A percentile compares a stretch with the other conserved stretches of the same genome.
Evolutionary conservation across 2,113 vertebrate genomes (phyloP).

Genomic region (Macquaria ambigua): DNA sequence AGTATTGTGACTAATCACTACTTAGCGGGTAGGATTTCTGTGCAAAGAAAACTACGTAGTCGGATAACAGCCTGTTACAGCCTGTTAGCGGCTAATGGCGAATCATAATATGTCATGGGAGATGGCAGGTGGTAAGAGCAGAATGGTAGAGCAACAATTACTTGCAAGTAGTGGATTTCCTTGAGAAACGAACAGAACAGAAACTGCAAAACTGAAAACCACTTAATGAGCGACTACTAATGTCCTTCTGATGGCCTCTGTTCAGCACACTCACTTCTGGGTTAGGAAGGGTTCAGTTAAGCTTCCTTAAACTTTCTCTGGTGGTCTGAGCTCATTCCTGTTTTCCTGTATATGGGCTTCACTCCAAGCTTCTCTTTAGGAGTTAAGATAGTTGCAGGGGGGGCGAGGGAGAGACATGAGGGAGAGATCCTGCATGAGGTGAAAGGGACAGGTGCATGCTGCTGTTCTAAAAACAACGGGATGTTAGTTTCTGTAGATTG

Average conservation of each 20-base stretch:
- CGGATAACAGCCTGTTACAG: slow-evolving; percentile 19
- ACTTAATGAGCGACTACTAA: background rate
- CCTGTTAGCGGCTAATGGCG: slow-evolving; percentile 28
- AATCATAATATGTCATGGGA: slow-evolving; percentile 39
- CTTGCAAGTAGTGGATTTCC: slow-evolving; percentile 3
- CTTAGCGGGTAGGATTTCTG: slow-evolving; percentile 28
- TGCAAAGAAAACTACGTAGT: slow-evolving; percentile 11
- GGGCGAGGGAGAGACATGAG: background rate
- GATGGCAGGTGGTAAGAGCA: slow-evolving; percentile 35
- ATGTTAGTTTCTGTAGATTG: background rate
- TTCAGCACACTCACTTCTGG: background rate
- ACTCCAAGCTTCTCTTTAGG: background rate
- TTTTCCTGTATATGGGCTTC: background rate
- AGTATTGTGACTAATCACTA: slow-evolving; percentile 34
- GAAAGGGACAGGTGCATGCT: background rate
- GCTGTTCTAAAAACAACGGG: background rate
- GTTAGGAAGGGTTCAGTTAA: background rate
- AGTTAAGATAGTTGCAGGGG: background rate
- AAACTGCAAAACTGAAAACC: background rate
- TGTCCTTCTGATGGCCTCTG: background rate
- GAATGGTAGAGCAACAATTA: background rate
- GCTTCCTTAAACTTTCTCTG: background rate
- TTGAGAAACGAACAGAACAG: background rate
- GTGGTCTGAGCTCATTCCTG: background rate
- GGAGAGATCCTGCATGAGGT: background rate